Conservation (phyloP, 2,113 vertebrate genomes). For the Chiloscyllium plagiosum region DNA sequence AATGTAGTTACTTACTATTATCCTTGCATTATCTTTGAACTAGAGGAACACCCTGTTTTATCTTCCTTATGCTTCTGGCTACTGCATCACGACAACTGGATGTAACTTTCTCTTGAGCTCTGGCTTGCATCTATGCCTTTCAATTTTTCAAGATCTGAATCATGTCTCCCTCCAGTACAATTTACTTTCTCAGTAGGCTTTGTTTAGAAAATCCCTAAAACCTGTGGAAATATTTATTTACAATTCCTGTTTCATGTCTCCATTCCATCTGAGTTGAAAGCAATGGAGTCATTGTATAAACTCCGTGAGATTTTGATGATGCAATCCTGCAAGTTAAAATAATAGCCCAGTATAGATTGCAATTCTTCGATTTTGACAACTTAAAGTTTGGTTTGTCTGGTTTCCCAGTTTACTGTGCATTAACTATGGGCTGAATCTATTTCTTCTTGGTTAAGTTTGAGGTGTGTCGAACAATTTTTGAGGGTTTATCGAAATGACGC, state of each 20-base stretch:
- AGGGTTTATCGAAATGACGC: too few relatives aligned
- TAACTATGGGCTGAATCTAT: neutral
- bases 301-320: neutral
- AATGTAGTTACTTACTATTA: neutral
- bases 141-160: neutral
- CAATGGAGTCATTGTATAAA: neutral
- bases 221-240: neutral
- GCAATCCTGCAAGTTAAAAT: neutral
- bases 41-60: neutral
- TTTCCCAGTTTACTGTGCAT: neutral
- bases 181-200: neutral
- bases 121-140: neutral
- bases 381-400: neutral
- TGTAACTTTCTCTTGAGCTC: neutral
- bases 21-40: neutral
- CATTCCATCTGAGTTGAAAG: neutral
- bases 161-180: neutral
- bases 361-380: neutral
- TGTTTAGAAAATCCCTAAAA: neutral
- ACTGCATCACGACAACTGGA: neutral
- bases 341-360: neutral
- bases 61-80: neutral
- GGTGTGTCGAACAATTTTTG: too few relatives aligned
- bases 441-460: too few relatives aligned
- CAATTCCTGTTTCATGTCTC: neutral